phyloP scores from a whole-genome alignment of 2,888 invertebrate species.

The Myathropa florea region DNA sequence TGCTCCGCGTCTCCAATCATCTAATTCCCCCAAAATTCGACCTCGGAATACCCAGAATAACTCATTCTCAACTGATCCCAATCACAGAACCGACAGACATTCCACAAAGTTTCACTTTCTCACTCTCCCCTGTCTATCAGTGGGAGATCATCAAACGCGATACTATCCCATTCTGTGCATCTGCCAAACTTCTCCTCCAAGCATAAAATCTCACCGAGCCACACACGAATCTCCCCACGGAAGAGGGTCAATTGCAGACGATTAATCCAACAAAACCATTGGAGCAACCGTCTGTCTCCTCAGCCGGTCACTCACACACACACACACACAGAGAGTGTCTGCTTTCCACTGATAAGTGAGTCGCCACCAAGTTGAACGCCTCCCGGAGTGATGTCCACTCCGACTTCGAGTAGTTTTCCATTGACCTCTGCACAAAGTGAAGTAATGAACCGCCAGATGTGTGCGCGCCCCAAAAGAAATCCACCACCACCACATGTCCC shows the following conservation, averaged over 20 bases:
- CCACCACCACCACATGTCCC: background rate
- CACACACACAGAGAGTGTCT: background rate
- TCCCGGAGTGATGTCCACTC: background rate
- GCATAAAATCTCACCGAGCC: background rate
- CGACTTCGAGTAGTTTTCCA: background rate
- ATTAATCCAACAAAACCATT: background rate
- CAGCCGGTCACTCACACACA: background rate
- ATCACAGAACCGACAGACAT: background rate
- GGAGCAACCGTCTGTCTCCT: background rate
- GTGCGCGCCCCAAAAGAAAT: background rate
- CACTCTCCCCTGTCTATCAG: background rate
- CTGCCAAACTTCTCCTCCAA: background rate
- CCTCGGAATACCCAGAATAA: background rate
- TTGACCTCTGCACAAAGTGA: background rate
- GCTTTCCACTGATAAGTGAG: background rate
- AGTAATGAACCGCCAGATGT: background rate
- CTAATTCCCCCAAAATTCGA: too few species aligned
- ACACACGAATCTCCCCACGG: background rate
- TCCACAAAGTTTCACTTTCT: background rate
- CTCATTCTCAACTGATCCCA: background rate
- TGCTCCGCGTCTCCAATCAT: background rate
- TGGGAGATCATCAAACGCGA: background rate
- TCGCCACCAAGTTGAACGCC: background rate
- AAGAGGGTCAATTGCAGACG: background rate
- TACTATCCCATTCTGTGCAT: background rate